Percentiles rank a stretch among this genome's conserved stretches.
Evolutionary conservation across 2,888 invertebrate species (phyloP).

Genomic region (Ariolimax columbianus): DNA sequence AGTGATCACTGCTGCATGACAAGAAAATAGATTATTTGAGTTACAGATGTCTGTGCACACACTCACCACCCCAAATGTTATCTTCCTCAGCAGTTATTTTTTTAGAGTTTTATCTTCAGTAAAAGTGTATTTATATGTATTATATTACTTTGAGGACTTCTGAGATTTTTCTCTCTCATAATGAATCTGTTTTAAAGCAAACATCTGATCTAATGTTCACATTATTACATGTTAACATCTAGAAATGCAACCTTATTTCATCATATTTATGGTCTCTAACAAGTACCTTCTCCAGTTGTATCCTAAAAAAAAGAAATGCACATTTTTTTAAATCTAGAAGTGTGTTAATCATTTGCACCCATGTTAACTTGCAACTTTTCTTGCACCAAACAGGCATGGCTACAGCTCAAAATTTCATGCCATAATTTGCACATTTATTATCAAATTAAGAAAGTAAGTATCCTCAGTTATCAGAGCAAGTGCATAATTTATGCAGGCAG

Average conservation of each 20-base stretch:
- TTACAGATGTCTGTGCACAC: too few relatives aligned
- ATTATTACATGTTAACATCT: neutral
- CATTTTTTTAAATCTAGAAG: neutral
- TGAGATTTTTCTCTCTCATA: neutral
- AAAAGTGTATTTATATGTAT: too few relatives aligned
- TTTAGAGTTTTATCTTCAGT: too few relatives aligned
- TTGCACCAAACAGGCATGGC: neutral
- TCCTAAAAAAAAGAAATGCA: too few relatives aligned
- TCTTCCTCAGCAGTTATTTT: too few relatives aligned
- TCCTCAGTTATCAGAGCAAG: neutral
- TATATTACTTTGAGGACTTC: neutral
- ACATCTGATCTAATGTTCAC: neutral
- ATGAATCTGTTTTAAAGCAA: neutral
- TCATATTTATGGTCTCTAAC: too few relatives aligned
- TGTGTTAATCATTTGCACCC: neutral
- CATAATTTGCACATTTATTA: neutral
- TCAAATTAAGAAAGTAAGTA: neutral
- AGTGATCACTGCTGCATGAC: too few relatives aligned
- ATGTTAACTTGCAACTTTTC: neutral
- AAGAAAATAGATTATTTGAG: too few relatives aligned
- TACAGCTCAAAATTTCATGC: neutral
- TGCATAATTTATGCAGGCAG: neutral
- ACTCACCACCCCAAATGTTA: too few relatives aligned
- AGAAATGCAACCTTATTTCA: neutral
- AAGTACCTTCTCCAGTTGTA: too few relatives aligned